Evolutionary conservation across 2,113 vertebrate species (phyloP).

Genomic region (Bubo scandiacus): DNA sequence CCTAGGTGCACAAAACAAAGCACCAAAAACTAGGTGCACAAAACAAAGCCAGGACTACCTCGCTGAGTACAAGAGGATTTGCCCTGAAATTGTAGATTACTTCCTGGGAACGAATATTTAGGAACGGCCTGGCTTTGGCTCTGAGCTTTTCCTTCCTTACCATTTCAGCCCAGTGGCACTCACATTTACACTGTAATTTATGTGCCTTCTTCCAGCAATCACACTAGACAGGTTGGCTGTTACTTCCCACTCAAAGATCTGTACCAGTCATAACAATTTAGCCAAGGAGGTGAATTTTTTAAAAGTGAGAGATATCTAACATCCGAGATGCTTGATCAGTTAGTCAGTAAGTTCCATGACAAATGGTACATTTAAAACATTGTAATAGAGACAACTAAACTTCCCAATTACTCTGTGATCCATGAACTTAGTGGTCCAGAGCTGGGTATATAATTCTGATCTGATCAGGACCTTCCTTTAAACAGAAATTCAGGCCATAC

Average conservation of each 20-base stretch:
- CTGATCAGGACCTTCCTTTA: background rate
- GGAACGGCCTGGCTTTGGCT: background rate
- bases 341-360: background rate
- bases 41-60: background rate
- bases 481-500: background rate
- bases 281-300: background rate
- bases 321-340: background rate
- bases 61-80: background rate
- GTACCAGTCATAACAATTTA: background rate
- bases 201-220: background rate
- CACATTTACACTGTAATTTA: background rate
- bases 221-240: background rate
- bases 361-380: background rate
- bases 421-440: rapidly evolving
- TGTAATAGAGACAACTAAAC: background rate
- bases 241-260: background rate
- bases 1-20: background rate
- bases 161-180: background rate
- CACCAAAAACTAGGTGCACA: background rate
- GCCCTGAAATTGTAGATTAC: background rate
- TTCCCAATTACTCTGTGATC: background rate
- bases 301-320: background rate
- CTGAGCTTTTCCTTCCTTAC: background rate
- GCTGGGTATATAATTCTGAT: background rate
- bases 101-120: background rate